These are phyloP conservation scores for Myanophis thanlyinensis DNA, from an alignment of 2,113 vertebrate species.

Conservation along the genomic window DNA sequence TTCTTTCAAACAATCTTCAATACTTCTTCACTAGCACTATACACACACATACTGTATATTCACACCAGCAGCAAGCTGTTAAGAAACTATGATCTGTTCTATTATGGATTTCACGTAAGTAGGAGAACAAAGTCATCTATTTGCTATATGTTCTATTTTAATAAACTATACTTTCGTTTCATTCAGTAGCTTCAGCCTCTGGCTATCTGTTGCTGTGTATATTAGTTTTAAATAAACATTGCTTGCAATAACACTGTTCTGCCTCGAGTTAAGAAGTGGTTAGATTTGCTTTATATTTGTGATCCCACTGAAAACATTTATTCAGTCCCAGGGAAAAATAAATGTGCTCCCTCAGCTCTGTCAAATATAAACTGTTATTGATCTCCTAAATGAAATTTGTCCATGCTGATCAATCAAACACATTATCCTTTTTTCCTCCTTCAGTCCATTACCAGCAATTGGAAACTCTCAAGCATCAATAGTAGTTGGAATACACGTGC, in stretches of 20 bases:
- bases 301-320: constrained; percentile 81
- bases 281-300: constrained; percentile 74
- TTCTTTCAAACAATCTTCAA: constrained; percentile 37
- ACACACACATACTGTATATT: neutral
- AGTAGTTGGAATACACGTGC: constrained; percentile 81
- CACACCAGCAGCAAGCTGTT: neutral
- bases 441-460: constrained; percentile 93
- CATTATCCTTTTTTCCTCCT: constrained; percentile 89
- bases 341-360: constrained; percentile 91
- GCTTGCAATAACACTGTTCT: constrained; percentile 77
- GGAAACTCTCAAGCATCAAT: constrained; percentile 88
- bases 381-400: constrained; percentile 99
- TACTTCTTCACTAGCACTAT: constrained; percentile 33
- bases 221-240: constrained; percentile 91
- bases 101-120: constrained; percentile 69
- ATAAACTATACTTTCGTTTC: constrained; percentile 76
- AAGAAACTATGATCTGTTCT: constrained; percentile 42
- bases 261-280: constrained; percentile 73
- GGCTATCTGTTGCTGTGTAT: constrained; percentile 75
- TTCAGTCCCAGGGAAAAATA: constrained; percentile 96
- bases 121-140: constrained; percentile 67
- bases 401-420: constrained; percentile 99
- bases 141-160: constrained; percentile 58
- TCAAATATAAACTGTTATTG: constrained; percentile 99
- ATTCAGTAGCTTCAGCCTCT: constrained; percentile 78